Conservation (phyloP, 1,140 invertebrate species). For the Berghia stephanieae region DNA sequence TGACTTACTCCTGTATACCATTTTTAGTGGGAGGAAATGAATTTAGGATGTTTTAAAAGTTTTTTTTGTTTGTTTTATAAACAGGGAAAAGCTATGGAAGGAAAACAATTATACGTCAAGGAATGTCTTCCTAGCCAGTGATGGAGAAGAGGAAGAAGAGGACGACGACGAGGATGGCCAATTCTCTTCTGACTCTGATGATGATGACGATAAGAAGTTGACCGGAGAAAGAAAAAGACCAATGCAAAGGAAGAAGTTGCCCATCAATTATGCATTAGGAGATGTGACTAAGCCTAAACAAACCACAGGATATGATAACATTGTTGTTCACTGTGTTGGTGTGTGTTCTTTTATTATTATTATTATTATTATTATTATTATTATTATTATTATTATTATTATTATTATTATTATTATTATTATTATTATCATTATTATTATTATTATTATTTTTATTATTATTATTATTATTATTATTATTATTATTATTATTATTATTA, state of each 20-base stretch:
- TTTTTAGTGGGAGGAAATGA: no score
- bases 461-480: no score
- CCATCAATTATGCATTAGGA: slow-evolving; percentile 61
- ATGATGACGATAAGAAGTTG: slow-evolving; percentile 23
- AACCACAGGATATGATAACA: slow-evolving; percentile 41
- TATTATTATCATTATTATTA: no score
- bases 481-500: no score
- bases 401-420: no score
- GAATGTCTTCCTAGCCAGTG: slow-evolving; percentile 49
- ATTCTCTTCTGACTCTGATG: background rate
- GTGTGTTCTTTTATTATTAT: background rate
- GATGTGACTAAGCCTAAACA: slow-evolving; percentile 62
- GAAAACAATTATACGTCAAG: slow-evolving; percentile 54
- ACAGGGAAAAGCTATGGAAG: slow-evolving; percentile 60
- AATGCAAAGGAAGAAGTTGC: background rate
- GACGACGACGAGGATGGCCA: slow-evolving; percentile 37
- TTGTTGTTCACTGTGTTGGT: slow-evolving; percentile 64
- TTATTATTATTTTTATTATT: no score
- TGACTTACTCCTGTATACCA: no score
- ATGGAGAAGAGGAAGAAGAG: slow-evolving; percentile 48
- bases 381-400: no score
- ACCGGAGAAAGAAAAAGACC: background rate
- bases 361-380: background rate
- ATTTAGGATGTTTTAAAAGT: no score
- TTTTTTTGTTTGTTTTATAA: slow-evolving; percentile 16